Evolutionary conservation across 1,140 invertebrate species (phyloP).

Genomic region (Sweltsa coloradensis): DNA sequence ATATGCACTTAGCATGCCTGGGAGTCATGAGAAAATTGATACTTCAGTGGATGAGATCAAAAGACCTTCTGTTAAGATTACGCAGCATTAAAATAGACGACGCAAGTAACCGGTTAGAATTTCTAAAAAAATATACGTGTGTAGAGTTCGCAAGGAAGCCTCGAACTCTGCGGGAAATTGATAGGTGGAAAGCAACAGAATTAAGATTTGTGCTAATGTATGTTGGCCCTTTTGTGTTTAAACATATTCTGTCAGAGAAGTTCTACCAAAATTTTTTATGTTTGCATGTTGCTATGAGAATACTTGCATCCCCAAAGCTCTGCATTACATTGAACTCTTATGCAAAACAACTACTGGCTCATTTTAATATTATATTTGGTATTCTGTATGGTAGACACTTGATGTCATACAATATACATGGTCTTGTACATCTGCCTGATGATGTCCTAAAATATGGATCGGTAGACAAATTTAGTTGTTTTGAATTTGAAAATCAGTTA

Average conservation of each 20-base stretch:
- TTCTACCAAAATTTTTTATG: constrained; percentile 10
- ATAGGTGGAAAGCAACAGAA: constrained; percentile 31
- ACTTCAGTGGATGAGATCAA: constrained; percentile 19
- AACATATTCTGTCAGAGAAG: constrained; percentile 12
- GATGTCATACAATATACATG: constrained; percentile 28
- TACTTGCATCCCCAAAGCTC: constrained; percentile 15
- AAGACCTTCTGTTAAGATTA: too few relatives aligned
- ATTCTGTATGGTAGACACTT: constrained; percentile 22
- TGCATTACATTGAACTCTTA: constrained; percentile 18
- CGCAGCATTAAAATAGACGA: too few relatives aligned
- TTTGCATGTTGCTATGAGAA: constrained; percentile 21
- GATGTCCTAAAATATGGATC: constrained; percentile 23
- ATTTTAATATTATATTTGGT: constrained; percentile 21
- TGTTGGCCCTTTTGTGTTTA: constrained; percentile 25
- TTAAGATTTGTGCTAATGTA: constrained; percentile 29
- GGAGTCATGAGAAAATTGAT: constrained; percentile 28
- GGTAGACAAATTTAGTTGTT: constrained; percentile 23
- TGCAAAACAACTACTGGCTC: constrained; percentile 20
- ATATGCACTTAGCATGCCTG: constrained; percentile 30
- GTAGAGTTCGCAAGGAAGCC: constrained; percentile 27
- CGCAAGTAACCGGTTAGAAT: background rate
- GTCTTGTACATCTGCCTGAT: constrained; percentile 24
- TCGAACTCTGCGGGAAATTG: constrained; percentile 19
- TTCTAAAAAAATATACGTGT: background rate
- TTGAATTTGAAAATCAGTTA: constrained; percentile 27